Conservation (phyloP, 2,113 vertebrate species). For the Gasterosteus aculeatus region DNA sequence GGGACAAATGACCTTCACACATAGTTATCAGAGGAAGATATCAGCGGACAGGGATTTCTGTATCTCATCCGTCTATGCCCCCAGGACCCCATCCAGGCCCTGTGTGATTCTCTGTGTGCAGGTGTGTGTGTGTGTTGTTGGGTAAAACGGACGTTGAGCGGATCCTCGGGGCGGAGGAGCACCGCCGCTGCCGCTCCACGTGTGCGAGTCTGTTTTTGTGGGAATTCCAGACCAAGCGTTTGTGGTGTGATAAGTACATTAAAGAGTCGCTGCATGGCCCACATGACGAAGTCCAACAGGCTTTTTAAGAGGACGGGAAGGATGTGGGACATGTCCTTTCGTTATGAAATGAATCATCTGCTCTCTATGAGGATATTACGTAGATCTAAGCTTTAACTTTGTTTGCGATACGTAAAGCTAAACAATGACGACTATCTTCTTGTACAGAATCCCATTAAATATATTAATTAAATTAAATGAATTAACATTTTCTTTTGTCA, state of each 20-base stretch:
- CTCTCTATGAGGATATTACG: background rate
- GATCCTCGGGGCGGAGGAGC: constrained; percentile 52
- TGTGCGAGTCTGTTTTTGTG: constrained; percentile 37
- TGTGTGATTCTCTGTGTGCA: constrained; percentile 37
- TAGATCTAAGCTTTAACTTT: background rate
- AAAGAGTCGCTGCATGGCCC: constrained; percentile 27
- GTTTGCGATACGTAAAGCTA: background rate
- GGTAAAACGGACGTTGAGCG: constrained; percentile 72
- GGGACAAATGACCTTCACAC: constrained; percentile 81
- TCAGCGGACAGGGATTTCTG: constrained; percentile 73
- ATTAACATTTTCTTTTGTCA: background rate
- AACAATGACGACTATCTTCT: background rate
- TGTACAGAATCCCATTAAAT: background rate
- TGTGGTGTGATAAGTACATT: constrained; percentile 41
- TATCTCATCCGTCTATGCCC: constrained; percentile 58
- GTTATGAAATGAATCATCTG: constrained; percentile 6
- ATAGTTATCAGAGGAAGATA: constrained; percentile 77
- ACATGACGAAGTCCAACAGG: constrained; percentile 19
- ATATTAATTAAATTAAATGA: background rate
- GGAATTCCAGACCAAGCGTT: constrained; percentile 18
- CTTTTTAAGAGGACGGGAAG: constrained; percentile 9
- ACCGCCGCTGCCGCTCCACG: constrained; percentile 28
- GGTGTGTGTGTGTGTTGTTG: constrained; percentile 53
- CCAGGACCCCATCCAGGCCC: constrained; percentile 38
- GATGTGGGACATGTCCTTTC: background rate